Evolutionary conservation across 2,888 invertebrate genomes (phyloP), one percentile per base, ranked within the genome.

Genomic region (Habrosyne pyritoides): DNA sequence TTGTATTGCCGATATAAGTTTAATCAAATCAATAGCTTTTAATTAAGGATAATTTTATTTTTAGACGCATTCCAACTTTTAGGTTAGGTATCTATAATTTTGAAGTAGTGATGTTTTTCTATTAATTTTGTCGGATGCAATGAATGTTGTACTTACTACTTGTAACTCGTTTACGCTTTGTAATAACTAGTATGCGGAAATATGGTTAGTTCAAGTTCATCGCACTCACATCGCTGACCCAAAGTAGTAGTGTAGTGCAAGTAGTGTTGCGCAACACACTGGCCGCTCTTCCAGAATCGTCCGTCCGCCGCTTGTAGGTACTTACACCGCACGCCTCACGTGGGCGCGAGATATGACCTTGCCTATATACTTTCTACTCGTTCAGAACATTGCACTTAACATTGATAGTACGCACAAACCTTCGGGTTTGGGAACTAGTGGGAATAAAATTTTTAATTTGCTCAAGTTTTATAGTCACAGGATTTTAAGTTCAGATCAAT

Each of bases 141-240:
- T 42, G 14, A 42, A 42, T 42, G 18, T 18, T n/a, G 42, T 18
- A 42, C 18, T n/a, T 18, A 8, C 14, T 18, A 18, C n/a, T 42
- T 42, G 18, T 42, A 42, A 18, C 14, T 42, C 18, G n/a, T 42
- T 2, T n/a, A 33, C 33, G 14, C 36, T 42, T 42, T 14, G 18
- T 18, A 24, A 24, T 24, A 7, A 24, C 24, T 24, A 42, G 54
- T 52, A 53, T 59, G 55, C 64, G 70, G 67, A 71, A 70, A 63
- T 56, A 47, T 55, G 53, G 63, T 59, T 64, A 71, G 76, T 75
- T 76, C 79, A 85, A 84, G 85, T 84, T 84, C 85, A 84, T 77
- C 72, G 84, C 78, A 77, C 84, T 73, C 78, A 57, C 61, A 54
- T 66, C 61, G 70, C 58, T 71, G 72, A 73, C 71, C 74, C 69